These are phyloP conservation scores for Epinephelus fuscoguttatus DNA, from an alignment of 2,113 vertebrate genomes.

Conservation along the genomic window DNA sequence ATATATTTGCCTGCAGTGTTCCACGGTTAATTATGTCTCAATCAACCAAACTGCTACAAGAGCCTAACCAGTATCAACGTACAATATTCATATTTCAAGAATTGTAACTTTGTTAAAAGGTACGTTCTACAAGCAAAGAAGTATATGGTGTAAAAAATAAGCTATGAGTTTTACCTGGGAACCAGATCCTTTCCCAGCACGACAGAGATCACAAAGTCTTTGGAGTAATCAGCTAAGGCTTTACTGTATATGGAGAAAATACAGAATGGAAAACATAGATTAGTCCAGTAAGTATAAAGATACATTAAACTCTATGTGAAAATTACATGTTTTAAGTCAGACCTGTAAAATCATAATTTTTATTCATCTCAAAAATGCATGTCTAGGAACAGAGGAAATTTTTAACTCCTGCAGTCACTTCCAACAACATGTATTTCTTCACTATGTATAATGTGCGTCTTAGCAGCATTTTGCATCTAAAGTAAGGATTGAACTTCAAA, in stretches of 20 bases:
- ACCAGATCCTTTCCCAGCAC: conserved; percentile 96
- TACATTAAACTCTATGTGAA: neutral
- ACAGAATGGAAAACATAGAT: conserved; percentile 15
- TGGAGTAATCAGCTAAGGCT: conserved; percentile 92
- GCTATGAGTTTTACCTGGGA: conserved; percentile 87
- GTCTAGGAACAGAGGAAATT: neutral
- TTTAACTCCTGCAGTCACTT: too few relatives aligned
- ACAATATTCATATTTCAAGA: neutral
- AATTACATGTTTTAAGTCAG: neutral
- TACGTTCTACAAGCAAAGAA: neutral
- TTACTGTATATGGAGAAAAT: conserved; percentile 85
- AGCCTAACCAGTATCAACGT: neutral
- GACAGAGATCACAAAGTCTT: conserved; percentile 92
- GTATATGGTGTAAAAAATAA: neutral
- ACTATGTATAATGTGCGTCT: neutral
- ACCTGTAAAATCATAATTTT: neutral
- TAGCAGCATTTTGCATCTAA: neutral
- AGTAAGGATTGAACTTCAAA: neutral
- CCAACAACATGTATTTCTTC: neutral
- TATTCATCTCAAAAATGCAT: neutral
- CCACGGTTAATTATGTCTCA: neutral
- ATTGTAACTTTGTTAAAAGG: neutral
- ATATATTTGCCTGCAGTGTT: neutral
- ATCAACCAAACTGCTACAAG: neutral
- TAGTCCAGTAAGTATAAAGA: neutral